Conservation (phyloP, 2,888 invertebrate genomes). For the Nomada lathburiana region DNA sequence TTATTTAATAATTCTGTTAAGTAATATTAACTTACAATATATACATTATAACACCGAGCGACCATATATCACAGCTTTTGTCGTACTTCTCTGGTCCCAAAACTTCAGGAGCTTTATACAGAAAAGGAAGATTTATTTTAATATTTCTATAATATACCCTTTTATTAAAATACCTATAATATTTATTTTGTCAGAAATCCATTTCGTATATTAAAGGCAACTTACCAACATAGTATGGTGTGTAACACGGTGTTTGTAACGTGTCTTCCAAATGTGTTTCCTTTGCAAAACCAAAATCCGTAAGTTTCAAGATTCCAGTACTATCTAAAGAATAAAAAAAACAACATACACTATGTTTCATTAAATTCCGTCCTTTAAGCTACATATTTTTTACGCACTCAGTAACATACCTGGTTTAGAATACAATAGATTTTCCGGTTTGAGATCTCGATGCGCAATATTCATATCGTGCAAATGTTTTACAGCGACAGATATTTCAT, state of each 20-base stretch:
- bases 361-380: neutral
- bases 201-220: conserved; percentile 44
- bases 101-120: conserved; percentile 90
- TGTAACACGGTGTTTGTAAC: conserved; percentile 98
- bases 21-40: conserved; percentile 89
- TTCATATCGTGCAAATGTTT: conserved; percentile 96
- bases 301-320: conserved; percentile 95
- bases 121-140: conserved; percentile 42
- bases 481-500: conserved; percentile 97
- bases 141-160: neutral
- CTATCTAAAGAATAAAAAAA: conserved; percentile 82
- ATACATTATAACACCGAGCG: conserved; percentile 99
- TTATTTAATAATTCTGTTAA: neutral
- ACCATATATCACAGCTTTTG: conserved; percentile 99
- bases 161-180: conserved; percentile 7
- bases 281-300: conserved; percentile 99
- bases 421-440: conserved; percentile 98
- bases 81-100: conserved; percentile 99
- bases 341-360: neutral
- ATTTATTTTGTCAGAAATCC: neutral
- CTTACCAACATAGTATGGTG: conserved; percentile 98
- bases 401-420: conserved; percentile 87
- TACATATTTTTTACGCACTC: neutral
- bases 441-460: conserved; percentile 98
- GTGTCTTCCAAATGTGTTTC: conserved; percentile 94